These are phyloP conservation scores for Goniozus legneri DNA, from an alignment of 1,140 invertebrate species.

Conservation along the genomic window DNA sequence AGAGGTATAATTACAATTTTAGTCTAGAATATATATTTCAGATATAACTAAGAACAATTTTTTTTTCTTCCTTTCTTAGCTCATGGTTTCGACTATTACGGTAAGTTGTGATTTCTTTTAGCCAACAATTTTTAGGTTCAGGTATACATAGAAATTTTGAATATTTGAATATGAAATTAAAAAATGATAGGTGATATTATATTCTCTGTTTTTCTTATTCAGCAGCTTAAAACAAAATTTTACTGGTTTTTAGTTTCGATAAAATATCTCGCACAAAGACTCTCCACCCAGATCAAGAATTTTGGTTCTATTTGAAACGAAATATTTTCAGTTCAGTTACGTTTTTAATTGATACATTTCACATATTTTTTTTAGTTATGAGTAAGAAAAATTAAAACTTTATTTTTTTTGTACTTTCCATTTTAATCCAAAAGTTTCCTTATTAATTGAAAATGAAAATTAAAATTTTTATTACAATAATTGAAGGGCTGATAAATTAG, in stretches of 20 bases:
- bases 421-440: neutral
- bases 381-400: neutral
- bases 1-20: no score
- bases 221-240: no score
- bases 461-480: neutral
- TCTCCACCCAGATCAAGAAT: constrained; percentile 44
- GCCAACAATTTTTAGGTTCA: constrained; percentile 35
- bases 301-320: no score
- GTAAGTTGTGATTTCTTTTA: constrained; percentile 87
- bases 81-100: constrained; percentile 97
- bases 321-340: constrained; percentile 2
- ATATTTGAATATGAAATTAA: neutral
- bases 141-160: neutral
- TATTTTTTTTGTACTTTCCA: constrained; percentile 5
- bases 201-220: no score
- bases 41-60: constrained; percentile 57
- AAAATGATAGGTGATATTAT: no score
- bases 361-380: neutral
- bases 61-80: constrained; percentile 74
- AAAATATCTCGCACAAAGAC: no score
- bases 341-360: no score
- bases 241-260: no score
- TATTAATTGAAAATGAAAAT: neutral
- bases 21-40: no score
- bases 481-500: no score